Conservation (phyloP, 2,113 vertebrate species). For the Crocuta crocuta region DNA sequence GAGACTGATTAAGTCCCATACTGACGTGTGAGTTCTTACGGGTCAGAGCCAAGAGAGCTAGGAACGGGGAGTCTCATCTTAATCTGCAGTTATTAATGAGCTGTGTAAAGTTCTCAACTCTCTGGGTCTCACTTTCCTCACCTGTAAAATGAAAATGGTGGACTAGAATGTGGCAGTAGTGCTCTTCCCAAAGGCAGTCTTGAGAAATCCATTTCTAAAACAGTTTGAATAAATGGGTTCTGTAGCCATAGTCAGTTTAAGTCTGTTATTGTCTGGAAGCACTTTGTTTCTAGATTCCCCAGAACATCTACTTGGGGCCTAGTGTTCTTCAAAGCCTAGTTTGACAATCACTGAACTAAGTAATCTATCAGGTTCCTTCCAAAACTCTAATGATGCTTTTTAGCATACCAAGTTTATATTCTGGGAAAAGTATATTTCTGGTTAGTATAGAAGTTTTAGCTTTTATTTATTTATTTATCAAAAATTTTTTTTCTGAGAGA, state of each 20-base stretch:
- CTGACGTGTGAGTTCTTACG: background rate
- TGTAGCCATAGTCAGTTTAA: background rate
- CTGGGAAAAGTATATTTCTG: constrained; percentile 10
- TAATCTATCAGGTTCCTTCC: constrained; percentile 16
- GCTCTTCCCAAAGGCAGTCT: background rate
- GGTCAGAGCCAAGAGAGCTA: background rate
- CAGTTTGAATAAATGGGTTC: background rate
- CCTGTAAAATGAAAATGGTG: background rate
- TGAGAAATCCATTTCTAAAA: background rate
- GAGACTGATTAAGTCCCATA: background rate
- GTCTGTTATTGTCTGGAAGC: background rate
- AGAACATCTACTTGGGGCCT: background rate
- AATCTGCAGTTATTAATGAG: background rate
- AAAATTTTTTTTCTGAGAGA: too few relatives aligned
- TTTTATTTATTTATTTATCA: too few relatives aligned
- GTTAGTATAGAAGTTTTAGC: background rate
- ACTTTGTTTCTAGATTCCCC: background rate
- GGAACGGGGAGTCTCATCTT: background rate
- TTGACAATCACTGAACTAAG: constrained; percentile 22
- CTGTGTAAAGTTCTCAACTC: background rate
- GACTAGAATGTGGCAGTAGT: background rate
- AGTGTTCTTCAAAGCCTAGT: background rate
- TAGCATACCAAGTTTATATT: background rate
- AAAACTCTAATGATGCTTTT: background rate
- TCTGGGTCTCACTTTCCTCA: background rate